Evolutionary conservation across 1,140 invertebrate species (phyloP), one percentile per base, ranked within the genome.

Genomic region (Drosophila chauvacae): DNA sequence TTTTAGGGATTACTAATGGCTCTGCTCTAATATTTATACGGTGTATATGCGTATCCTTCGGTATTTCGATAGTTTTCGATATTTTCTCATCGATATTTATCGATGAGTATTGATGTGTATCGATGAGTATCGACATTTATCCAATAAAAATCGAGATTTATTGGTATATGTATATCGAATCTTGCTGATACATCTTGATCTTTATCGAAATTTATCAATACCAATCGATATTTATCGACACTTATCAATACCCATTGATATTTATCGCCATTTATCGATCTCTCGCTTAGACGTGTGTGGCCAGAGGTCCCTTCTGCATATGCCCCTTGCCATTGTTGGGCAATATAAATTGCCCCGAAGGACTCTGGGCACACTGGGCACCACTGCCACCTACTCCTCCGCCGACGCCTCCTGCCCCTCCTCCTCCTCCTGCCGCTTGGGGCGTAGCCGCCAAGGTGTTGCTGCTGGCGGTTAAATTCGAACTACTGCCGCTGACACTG

Each of bases 261-360:
- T 14, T 16, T 39, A 7, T 41, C 39, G 16, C n/a, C 16, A n/a
- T 41, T n/a, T 41, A 41, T 18, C 42, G 42, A 20, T 23, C 23
- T n/a, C 0, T 5, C 26, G 14, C 23, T 92, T 93, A 93, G 51
- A 93, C 92, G 57, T 93, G 92, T 7, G 92, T 93, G 45, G 92
- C 92, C 64, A 92, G 62, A 18, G 92, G 85, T 23, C 92, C 92
- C 35, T 92, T 92, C 28, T 92, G 91, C 18, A 73, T 88, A 33
- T 81, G 84, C 16, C 91, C 83, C 66, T 92, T 92, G 58, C 91
- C 90, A 82, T 93, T 93, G 48, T 83, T 91, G 48, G 92, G 90
- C 75, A 93, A 50, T 50, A 93, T 93, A 41, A 93, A 92, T 59
- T 93, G 91, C n/a, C 92, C 92, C 74, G 92, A 92, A 41, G 92